These are phyloP conservation scores for Biston stratarius DNA, from an alignment of 2,888 invertebrate genomes.

Conservation along the genomic window DNA sequence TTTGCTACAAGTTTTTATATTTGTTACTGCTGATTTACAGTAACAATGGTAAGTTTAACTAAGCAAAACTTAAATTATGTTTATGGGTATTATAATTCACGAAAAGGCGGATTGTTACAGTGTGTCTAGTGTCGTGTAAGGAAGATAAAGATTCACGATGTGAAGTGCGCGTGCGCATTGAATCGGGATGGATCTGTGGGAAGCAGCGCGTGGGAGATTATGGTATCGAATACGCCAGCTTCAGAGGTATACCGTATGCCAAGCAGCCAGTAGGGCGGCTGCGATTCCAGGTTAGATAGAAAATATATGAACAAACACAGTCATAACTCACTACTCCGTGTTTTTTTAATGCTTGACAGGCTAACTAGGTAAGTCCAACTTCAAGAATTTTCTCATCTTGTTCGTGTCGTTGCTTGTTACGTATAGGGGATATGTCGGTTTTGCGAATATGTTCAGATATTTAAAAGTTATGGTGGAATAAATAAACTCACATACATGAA, in stretches of 20 bases:
- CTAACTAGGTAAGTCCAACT: no score
- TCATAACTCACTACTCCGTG: not conserved
- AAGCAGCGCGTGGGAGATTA: constrained; percentile 47
- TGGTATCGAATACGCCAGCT: constrained; percentile 64
- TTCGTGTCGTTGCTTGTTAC: no score
- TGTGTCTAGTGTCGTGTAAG: constrained; percentile 11
- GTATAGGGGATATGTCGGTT: no score
- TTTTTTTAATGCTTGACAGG: no score
- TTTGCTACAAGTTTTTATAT: not conserved
- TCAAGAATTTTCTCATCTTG: no score
- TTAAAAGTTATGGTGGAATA: no score
- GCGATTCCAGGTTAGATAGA: constrained; percentile 52
- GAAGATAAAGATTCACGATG: constrained; percentile 27
- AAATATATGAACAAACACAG: not conserved
- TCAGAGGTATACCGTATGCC: constrained; percentile 74
- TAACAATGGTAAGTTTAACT: constrained; percentile 6
- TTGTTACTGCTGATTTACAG: constrained; percentile 3
- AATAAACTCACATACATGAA: no score
- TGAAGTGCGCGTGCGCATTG: constrained; percentile 51
- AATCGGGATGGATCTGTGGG: constrained; percentile 72
- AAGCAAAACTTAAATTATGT: not conserved
- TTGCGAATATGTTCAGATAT: no score
- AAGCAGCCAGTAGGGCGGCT: constrained; percentile 66
- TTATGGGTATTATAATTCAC: not conserved
- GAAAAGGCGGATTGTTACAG: not conserved